Evolutionary conservation across 2,797 vertebrate species (phyloP).

Genomic region (Gymnoscopelus braueri): DNA sequence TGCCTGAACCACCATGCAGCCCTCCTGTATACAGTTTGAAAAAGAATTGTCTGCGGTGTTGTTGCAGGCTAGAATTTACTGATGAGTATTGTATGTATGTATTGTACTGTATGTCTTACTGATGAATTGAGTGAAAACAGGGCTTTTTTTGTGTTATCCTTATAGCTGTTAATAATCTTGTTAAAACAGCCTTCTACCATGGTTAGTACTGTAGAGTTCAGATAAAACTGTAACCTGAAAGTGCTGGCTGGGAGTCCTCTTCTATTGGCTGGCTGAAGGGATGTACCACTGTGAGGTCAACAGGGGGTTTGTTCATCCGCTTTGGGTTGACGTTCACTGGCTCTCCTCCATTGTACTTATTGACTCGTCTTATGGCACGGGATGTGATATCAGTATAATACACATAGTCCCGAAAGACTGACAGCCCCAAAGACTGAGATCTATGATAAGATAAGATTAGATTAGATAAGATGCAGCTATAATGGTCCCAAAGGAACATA

Average conservation of each 20-base stretch:
- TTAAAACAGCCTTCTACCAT: neutral
- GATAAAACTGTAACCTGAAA: constrained; percentile 62
- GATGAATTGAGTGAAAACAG: no score
- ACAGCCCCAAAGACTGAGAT: constrained; percentile 76
- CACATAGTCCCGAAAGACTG: constrained; percentile 84
- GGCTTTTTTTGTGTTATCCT: no score
- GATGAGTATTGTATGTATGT: no score
- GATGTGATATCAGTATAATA: constrained; percentile 85
- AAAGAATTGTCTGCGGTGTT: no score
- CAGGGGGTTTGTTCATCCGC: constrained; percentile 72
- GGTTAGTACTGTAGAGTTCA: neutral
- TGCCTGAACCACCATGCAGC: no score
- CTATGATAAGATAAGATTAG: constrained; percentile 58
- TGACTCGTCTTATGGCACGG: constrained; percentile 80
- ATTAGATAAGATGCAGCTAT: no score
- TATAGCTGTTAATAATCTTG: no score
- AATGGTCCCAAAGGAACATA: no score
- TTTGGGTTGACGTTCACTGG: constrained; percentile 77
- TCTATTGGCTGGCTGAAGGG: constrained; percentile 78
- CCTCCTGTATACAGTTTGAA: no score
- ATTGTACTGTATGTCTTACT: no score
- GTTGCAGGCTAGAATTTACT: no score
- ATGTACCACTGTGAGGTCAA: constrained; percentile 86
- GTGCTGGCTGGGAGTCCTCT: constrained; percentile 51
- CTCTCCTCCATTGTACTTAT: constrained; percentile 85